Percentiles rank a stretch among this genome's conserved stretches.
phyloP scores from a whole-genome alignment of 30 jellyfish, hydroid and myxozoan species.

The Cassiopea andromeda region DNA sequence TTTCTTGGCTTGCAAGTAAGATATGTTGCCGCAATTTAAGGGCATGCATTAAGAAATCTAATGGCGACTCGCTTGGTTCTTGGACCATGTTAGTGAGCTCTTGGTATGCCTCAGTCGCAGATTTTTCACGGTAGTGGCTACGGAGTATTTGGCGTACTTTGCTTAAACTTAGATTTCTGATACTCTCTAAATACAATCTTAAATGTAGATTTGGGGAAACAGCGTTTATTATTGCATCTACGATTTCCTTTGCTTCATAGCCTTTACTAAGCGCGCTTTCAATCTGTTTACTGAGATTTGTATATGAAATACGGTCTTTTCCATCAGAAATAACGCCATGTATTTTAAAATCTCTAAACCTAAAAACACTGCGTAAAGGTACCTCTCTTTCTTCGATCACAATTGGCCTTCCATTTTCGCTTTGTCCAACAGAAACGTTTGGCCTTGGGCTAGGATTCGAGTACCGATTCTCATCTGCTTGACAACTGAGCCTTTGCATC shows the following conservation, averaged over 20 bases:
- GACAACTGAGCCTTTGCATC: constrained; percentile 4
- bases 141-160: not conserved
- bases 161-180: not conserved
- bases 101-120: constrained; percentile 17
- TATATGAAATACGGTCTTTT: not conserved
- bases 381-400: not conserved
- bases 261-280: not conserved
- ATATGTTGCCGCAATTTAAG: constrained; percentile 9
- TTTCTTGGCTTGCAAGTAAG: constrained; percentile 6
- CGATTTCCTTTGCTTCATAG: not conserved
- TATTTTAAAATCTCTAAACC: constrained; percentile 6
- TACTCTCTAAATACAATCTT: constrained; percentile 14
- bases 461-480: not conserved
- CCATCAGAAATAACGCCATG: constrained; percentile 12
- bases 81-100: constrained; percentile 19
- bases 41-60: not conserved
- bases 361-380: not conserved
- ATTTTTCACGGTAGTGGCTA: constrained; percentile 14
- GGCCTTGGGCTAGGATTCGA: not conserved
- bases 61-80: constrained; percentile 8
- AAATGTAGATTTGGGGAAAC: constrained; percentile 15
- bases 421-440: not conserved
- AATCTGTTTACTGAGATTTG: not conserved
- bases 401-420: not conserved
- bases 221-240: constrained; percentile 18